Conservation (phyloP, 2,113 vertebrate genomes). For the Trochalopteron elliotii region DNA sequence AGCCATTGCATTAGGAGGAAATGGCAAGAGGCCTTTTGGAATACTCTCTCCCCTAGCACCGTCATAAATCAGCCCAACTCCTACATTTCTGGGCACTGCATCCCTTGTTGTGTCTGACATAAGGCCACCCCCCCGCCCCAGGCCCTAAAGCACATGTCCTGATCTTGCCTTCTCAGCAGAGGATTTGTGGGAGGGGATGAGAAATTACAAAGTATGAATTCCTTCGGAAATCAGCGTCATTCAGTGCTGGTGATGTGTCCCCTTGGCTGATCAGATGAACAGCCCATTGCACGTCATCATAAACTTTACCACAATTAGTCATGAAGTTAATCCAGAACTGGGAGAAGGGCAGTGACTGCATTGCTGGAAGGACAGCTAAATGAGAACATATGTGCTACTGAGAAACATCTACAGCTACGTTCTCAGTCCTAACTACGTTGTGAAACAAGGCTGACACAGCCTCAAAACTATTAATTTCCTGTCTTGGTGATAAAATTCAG, state of each 20-base stretch:
- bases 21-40: slow-evolving; percentile 34
- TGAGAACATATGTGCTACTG: slow-evolving; percentile 33
- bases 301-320: slow-evolving; percentile 45
- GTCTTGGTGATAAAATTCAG: background rate
- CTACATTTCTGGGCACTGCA: slow-evolving; percentile 37
- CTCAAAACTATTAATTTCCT: slow-evolving; percentile 47
- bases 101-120: slow-evolving; percentile 47
- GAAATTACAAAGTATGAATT: slow-evolving; percentile 8
- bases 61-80: slow-evolving; percentile 49
- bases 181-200: slow-evolving; percentile 25
- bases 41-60: background rate
- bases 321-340: background rate
- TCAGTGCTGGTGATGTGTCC: background rate
- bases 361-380: slow-evolving; percentile 45
- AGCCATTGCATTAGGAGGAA: background rate
- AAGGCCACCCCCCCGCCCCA: background rate
- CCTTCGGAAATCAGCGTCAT: background rate
- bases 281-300: background rate
- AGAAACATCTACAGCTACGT: background rate
- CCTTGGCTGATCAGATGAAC: background rate
- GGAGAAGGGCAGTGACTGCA: slow-evolving; percentile 47
- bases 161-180: slow-evolving; percentile 21
- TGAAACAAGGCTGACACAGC: slow-evolving; percentile 40
- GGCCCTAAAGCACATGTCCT: background rate
- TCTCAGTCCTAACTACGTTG: background rate